Conservation (phyloP, 2,888 invertebrate genomes). For the Calameuta pallipes region DNA sequence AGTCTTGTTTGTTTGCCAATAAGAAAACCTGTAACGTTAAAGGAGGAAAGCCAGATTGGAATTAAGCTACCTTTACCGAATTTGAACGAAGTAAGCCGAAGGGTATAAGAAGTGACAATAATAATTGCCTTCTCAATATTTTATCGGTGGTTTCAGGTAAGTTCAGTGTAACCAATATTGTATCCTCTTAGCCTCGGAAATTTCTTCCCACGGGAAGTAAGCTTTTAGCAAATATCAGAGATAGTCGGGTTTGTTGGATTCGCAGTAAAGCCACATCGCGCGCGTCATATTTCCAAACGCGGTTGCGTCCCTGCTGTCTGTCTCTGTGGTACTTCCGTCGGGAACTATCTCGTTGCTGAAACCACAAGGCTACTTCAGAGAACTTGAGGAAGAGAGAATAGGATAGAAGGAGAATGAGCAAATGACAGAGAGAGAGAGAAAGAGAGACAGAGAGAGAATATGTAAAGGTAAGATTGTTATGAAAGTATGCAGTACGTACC, state of each 20-base stretch:
- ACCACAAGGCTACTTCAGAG: background rate
- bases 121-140: background rate
- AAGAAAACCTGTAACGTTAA: background rate
- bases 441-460: conserved; percentile 18
- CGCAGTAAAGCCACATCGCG: background rate
- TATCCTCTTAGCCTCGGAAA: background rate
- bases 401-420: background rate
- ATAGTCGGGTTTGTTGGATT: background rate
- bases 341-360: background rate
- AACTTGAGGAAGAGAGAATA: background rate
- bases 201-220: background rate
- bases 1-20: background rate
- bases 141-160: background rate
- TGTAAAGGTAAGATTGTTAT: conserved; percentile 11
- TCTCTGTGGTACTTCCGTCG: background rate
- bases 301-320: background rate
- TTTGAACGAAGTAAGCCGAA: background rate
- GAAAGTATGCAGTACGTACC: background rate
- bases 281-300: background rate
- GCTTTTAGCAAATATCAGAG: background rate
- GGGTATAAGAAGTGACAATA: background rate
- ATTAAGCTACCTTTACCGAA: background rate
- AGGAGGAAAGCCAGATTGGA: background rate
- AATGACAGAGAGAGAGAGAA: conserved; percentile 7
- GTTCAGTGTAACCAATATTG: background rate